Evolutionary conservation across 2,888 invertebrate species (phyloP).

Genomic region (Lycia hirtaria): DNA sequence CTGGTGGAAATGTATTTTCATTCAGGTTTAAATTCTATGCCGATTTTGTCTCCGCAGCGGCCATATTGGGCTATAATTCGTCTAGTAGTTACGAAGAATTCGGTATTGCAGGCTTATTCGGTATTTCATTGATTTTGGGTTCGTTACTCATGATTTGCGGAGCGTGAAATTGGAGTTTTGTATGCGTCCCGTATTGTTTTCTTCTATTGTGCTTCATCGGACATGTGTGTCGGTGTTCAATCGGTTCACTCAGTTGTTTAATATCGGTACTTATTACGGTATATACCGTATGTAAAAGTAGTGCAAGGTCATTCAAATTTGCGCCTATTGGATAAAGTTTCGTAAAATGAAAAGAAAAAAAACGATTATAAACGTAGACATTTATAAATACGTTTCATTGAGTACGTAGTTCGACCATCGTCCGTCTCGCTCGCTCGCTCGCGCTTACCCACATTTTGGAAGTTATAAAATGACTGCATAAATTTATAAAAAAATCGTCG

Average conservation of each 20-base stretch:
- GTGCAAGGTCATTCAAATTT: conserved; percentile 4
- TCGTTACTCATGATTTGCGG: conserved; percentile 42
- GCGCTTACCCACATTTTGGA: no score
- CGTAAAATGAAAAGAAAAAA: no score
- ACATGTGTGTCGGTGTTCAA: conserved; percentile 50
- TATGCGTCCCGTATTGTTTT: conserved; percentile 47
- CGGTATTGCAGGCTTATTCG: conserved; percentile 2
- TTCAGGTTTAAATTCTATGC: conserved; percentile 66
- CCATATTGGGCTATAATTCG: conserved; percentile 38
- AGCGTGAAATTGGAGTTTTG: conserved; percentile 59
- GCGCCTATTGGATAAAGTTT: no score
- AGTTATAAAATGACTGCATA: no score
- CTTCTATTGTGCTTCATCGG: conserved; percentile 57
- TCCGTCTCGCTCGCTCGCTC: no score
- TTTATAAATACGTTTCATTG: no score
- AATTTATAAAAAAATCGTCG: no score
- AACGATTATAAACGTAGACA: no score
- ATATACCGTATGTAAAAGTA: conserved; percentile 1
- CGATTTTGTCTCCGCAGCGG: conserved; percentile 44
- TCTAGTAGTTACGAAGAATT: conserved; percentile 7
- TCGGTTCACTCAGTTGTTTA: conserved; percentile 9
- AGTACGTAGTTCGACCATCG: no score
- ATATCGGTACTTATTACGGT: conserved; percentile 6
- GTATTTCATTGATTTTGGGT: conserved; percentile 31
- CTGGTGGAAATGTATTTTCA: conserved; percentile 63